Base-by-base conservation (phyloP, 2,113 vertebrate species). In the Spheniscus mendiculus region DNA sequence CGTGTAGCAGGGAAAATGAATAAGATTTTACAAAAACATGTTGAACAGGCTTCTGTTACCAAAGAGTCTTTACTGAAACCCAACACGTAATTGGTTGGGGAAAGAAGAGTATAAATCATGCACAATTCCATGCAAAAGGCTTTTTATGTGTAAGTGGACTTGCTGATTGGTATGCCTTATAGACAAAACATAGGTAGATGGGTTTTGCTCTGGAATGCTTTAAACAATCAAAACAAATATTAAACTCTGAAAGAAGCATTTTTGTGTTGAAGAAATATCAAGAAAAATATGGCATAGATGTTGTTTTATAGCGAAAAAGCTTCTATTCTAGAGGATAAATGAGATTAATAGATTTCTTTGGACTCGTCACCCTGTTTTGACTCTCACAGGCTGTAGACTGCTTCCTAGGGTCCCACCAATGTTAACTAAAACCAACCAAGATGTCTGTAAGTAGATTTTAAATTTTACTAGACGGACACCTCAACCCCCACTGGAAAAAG, bases 361-460 rank as follows among this genome's bases (percentile, higher is more conserved):
- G 89, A 40, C 25, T 50, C 27, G 19, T 13, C 4, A 7, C 23
- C 6, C 42, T 67, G 29, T 66, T 79, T 45, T 58, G 65, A 26
- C 38, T 83, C 38, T 63, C 17, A 0, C 3, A 4, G n/a, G 44
- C 26, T 2, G 0, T 5, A 3, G 25, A 21, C 30, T 44, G 16
- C 47, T 72, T 62, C 65, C 36, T 21, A 5, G 18, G 17, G 56
- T 15, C 30, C 34, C 25, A 8, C 2, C 26, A 15, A 1, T 2
- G 34, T 19, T 38, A 67, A 4, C 12, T 70, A 20, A 72, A 67
- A 25, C 19, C 83, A 49, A 10, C 8, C 47, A 63, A 63, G 42
- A 32, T 62, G 32, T 10, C 29, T 56, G 45, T 8, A 55, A 8
- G 5, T 8, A 34, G 34, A 34, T 25, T 27, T 30, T 42, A 23